Evolutionary conservation across 2,888 invertebrate species (phyloP).

Genomic region (Odontomyia ornata): DNA sequence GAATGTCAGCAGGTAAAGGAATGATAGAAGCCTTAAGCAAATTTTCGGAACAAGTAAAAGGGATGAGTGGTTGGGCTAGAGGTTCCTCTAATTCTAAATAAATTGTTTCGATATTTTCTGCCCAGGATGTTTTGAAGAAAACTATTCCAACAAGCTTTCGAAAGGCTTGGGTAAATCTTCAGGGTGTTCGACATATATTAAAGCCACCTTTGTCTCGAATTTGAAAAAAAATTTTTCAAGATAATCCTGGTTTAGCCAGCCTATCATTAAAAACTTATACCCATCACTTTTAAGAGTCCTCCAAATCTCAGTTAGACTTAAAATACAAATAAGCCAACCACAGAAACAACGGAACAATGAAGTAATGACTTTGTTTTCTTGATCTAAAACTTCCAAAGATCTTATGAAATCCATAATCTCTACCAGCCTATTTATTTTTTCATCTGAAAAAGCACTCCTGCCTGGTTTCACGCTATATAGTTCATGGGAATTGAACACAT

Average conservation of each 20-base stretch:
- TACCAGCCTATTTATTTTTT: too few relatives aligned
- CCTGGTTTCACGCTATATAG: too few relatives aligned
- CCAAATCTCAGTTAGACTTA: too few relatives aligned
- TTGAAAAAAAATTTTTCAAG: neutral
- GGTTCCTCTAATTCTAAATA: neutral
- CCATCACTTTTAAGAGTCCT: too few relatives aligned
- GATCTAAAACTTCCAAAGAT: neutral
- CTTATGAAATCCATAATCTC: too few relatives aligned
- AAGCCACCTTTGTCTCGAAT: neutral
- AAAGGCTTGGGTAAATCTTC: neutral
- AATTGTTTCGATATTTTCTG: neutral
- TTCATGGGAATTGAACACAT: neutral
- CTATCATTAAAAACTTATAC: neutral
- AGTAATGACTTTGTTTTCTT: neutral
- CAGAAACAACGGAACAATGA: neutral
- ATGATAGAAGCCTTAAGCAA: too few relatives aligned
- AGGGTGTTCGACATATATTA: neutral
- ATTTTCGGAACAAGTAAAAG: neutral
- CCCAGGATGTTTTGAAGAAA: neutral
- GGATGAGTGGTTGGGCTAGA: neutral
- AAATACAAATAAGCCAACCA: conserved; percentile 1
- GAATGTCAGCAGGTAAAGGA: neutral
- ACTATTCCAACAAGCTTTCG: neutral
- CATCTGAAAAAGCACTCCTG: too few relatives aligned
- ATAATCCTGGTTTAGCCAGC: neutral